phyloP scores from a whole-genome alignment of 2,113 vertebrate genomes.

The Cyphomyrus plagiostoma region DNA sequence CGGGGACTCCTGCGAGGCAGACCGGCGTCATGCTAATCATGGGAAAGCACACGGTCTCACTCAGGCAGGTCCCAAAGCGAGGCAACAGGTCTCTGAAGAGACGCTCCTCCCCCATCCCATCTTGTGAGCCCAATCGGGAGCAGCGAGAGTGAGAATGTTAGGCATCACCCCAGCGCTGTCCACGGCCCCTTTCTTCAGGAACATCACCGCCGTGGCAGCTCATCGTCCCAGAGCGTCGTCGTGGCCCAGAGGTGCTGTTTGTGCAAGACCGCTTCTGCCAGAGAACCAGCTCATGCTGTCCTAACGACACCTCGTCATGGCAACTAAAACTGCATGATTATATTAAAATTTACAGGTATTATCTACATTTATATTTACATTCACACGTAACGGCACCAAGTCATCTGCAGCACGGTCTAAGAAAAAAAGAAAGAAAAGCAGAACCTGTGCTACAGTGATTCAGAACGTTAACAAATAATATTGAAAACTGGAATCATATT shows the following conservation, averaged over 20 bases:
- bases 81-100: not conserved
- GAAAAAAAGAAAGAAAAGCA: not conserved
- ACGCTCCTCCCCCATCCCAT: not conserved
- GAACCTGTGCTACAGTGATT: not conserved
- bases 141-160: not conserved
- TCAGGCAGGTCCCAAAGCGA: not conserved
- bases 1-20: not conserved
- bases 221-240: not conserved
- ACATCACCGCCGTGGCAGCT: not conserved
- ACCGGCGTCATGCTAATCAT: not conserved
- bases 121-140: not conserved
- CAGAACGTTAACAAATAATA: not conserved
- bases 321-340: not conserved
- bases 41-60: not conserved
- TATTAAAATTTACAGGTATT: not conserved
- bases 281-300: not conserved
- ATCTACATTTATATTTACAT: constrained; percentile 15
- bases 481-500: not conserved
- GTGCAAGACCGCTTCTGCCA: not conserved
- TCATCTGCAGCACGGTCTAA: not conserved
- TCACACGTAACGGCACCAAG: not conserved
- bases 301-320: not conserved
- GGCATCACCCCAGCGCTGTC: not conserved
- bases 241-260: not conserved
- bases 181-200: not conserved